Percentiles rank a stretch among this genome's conserved stretches.
phyloP scores from a whole-genome alignment of 2,797 vertebrate genomes.

The Mus minutoides region DNA sequence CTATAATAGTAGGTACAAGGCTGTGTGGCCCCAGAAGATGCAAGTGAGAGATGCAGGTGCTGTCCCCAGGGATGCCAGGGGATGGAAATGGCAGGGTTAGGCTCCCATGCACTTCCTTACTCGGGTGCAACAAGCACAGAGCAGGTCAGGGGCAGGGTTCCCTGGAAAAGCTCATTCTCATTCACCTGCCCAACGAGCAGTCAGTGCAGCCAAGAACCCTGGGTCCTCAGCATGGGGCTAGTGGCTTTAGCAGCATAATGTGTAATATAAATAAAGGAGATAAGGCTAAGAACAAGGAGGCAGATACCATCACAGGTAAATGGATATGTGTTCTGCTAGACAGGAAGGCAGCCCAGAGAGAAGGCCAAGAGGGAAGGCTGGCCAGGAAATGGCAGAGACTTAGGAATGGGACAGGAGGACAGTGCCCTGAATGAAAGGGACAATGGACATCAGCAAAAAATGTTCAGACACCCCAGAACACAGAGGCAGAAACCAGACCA shows the following conservation, averaged over 20 bases:
- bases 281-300: neutral
- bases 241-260: neutral
- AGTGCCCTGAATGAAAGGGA: neutral
- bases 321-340: neutral
- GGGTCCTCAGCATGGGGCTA: neutral
- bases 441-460: neutral
- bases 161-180: neutral
- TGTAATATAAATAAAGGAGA: neutral
- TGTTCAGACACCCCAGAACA: neutral
- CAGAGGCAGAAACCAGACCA: neutral
- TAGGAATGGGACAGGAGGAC: neutral
- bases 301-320: rapidly evolving
- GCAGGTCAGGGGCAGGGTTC: neutral
- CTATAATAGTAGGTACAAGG: neutral
- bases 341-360: neutral
- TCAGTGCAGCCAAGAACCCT: too few species aligned
- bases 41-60: neutral
- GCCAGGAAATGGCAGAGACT: neutral
- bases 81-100: rapidly evolving
- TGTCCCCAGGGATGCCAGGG: neutral
- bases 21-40: neutral
- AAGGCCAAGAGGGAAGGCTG: neutral
- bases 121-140: neutral
- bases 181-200: neutral
- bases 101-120: neutral